phyloP scores from a whole-genome alignment of 2,888 invertebrate genomes.

The Melikaiella ostensackeni region DNA sequence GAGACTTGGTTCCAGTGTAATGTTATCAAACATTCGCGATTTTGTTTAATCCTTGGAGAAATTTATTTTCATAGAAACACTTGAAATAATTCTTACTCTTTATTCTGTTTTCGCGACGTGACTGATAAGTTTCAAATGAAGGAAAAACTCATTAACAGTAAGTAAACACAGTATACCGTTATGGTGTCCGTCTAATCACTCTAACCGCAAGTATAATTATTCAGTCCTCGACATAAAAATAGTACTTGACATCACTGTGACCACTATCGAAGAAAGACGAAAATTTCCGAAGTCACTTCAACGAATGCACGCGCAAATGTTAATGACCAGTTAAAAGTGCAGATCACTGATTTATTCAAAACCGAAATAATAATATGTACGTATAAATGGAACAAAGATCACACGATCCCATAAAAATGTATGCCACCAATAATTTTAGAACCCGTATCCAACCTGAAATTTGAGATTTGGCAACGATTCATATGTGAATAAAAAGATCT shows the following conservation, averaged over 20 bases:
- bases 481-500: not conserved
- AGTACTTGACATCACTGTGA: slow-evolving; percentile 32
- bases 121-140: not conserved
- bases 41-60: slow-evolving; percentile 2
- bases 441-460: not conserved
- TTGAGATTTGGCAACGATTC: not conserved
- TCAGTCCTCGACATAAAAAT: slow-evolving; percentile 7
- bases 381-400: not conserved
- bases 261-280: not conserved
- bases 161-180: not conserved
- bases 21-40: slow-evolving; percentile 15
- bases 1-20: not conserved
- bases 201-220: not conserved
- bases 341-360: not conserved
- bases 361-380: not conserved
- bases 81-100: not conserved
- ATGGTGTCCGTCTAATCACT: not conserved
- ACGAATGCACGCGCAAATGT: not conserved
- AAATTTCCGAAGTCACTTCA: slow-evolving; percentile 15
- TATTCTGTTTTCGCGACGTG: not conserved
- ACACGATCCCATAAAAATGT: not conserved
- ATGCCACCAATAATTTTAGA: not conserved
- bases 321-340: not conserved
- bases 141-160: not conserved
- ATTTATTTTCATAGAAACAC: not conserved